Conservation (phyloP, 1,140 invertebrate genomes). For the Cotesia chilonis region DNA sequence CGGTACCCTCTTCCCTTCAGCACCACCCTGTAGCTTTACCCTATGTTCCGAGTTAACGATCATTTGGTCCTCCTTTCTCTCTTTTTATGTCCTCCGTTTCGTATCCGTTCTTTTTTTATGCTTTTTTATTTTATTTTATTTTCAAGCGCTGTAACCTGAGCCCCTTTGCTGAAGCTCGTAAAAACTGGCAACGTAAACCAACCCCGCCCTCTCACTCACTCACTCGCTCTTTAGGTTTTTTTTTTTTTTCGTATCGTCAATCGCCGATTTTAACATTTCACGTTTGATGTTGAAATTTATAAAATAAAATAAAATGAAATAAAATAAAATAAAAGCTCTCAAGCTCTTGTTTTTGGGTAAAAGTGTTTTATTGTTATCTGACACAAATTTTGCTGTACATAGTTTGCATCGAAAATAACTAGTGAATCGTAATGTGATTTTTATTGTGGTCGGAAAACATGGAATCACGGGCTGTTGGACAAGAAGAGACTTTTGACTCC, state of each 20-base stretch:
- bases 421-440: too few species aligned
- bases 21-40: slow-evolving; percentile 11
- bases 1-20: slow-evolving; percentile 31
- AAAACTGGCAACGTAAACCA: slow-evolving; percentile 6
- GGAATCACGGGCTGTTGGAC: slow-evolving; percentile 11
- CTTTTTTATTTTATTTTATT: slow-evolving; percentile 21
- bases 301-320: not conserved
- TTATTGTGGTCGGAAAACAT: slow-evolving; percentile 11
- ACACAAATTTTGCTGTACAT: slow-evolving; percentile 1
- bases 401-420: too few species aligned
- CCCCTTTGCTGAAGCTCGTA: slow-evolving; percentile 1
- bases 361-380: not conserved
- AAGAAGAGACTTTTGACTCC: not conserved
- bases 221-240: not conserved
- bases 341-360: not conserved
- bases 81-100: slow-evolving; percentile 15
- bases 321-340: not conserved
- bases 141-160: slow-evolving; percentile 16
- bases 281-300: slow-evolving; percentile 1
- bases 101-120: slow-evolving; percentile 20
- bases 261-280: slow-evolving; percentile 3
- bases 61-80: not conserved
- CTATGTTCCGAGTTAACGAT: not conserved
- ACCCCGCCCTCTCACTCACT: not conserved
- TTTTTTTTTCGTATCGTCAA: not conserved